Evolutionary conservation across 2,113 vertebrate species (phyloP).

Genomic region (Morone saxatilis): DNA sequence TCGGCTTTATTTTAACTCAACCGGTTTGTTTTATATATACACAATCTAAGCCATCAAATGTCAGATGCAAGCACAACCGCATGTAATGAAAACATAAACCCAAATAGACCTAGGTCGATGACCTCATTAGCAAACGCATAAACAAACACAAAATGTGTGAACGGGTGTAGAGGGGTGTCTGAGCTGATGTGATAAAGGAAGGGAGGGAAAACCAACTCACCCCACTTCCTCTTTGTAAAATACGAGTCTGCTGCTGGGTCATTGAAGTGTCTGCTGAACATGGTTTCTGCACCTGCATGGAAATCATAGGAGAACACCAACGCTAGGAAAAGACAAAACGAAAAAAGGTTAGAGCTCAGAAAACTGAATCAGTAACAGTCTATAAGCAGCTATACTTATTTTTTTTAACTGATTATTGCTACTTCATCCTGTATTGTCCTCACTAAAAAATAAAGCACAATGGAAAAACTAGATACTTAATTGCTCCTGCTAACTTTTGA

Average conservation of each 20-base stretch:
- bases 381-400: background rate
- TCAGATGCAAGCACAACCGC: background rate
- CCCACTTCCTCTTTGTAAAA: conserved; percentile 99
- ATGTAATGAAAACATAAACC: background rate
- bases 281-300: conserved; percentile 97
- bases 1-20: background rate
- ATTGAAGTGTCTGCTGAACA: conserved; percentile 99
- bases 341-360: background rate
- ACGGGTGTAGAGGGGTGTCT: background rate
- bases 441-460: background rate
- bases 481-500: background rate
- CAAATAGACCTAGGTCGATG: conserved; percentile 10
- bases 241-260: conserved; percentile 96
- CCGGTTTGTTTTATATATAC: background rate
- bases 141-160: conserved; percentile 39
- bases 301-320: conserved; percentile 99
- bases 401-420: background rate
- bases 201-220: conserved; percentile 82
- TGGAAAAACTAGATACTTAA: background rate
- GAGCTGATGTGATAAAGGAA: conserved; percentile 8
- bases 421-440: background rate
- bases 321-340: conserved; percentile 79
- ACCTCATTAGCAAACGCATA: conserved; percentile 26
- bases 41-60: background rate
- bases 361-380: background rate